Evolutionary conservation across 2,113 vertebrate species (phyloP).

Genomic region (Elachura formosa): DNA sequence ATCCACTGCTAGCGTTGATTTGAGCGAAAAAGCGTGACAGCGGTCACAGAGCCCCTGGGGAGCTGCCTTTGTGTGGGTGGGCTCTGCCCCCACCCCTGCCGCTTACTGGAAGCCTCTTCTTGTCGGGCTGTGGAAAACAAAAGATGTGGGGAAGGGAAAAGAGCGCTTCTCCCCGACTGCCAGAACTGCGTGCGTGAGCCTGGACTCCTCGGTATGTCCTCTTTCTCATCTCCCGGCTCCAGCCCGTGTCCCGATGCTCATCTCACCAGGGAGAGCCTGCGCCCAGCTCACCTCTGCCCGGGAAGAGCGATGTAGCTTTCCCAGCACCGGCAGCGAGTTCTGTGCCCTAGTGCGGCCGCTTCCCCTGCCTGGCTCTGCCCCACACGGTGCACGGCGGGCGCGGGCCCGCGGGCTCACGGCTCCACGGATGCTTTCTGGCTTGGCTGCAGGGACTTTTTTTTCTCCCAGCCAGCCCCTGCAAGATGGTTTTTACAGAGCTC

Average conservation of each 20-base stretch:
- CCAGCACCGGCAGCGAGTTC: not conserved
- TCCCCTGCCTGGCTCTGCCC: not conserved
- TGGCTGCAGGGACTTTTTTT: not conserved
- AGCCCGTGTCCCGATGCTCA: not conserved
- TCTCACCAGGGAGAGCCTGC: not conserved
- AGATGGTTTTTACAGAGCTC: not conserved
- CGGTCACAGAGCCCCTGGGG: not conserved
- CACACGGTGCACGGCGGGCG: rapidly evolving
- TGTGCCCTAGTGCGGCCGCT: rapidly evolving
- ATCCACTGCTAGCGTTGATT: not conserved
- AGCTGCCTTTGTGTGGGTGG: conserved; percentile 4
- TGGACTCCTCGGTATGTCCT: not conserved
- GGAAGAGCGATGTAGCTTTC: not conserved
- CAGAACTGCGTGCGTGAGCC: not conserved
- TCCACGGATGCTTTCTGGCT: not conserved
- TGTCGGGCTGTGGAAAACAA: not conserved
- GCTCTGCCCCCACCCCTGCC: not conserved
- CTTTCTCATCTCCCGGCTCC: not conserved
- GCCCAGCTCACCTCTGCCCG: not conserved
- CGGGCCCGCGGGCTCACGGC: not conserved
- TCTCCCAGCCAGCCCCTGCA: not conserved
- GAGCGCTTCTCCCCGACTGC: not conserved
- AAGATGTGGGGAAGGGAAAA: not conserved
- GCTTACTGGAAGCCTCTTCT: not conserved
- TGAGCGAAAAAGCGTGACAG: conserved; percentile 20